These are phyloP conservation scores for Celastrina argiolus DNA, from an alignment of 2,888 invertebrate species.

Conservation along the genomic window DNA sequence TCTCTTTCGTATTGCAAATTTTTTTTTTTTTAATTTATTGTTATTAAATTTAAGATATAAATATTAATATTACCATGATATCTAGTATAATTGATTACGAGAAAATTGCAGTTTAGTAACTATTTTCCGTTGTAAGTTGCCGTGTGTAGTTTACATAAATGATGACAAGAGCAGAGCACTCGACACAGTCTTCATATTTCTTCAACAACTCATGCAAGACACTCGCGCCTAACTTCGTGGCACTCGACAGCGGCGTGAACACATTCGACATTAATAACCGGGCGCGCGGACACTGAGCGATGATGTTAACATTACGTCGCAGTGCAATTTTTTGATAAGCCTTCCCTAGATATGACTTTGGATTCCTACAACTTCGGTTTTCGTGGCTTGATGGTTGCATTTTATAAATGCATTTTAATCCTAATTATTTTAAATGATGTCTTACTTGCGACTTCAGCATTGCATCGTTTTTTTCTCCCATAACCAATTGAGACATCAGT, in stretches of 20 bases:
- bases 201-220: slow-evolving; percentile 44
- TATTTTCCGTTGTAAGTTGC: neutral
- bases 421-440: neutral
- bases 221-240: slow-evolving; percentile 40
- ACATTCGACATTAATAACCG: slow-evolving; percentile 34
- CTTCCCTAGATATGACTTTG: neutral
- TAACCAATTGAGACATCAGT: no score
- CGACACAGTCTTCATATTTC: slow-evolving; percentile 39
- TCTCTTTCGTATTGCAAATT: no score
- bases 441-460: no score
- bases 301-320: slow-evolving; percentile 25
- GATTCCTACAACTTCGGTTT: neutral
- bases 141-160: slow-evolving; percentile 38
- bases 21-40: no score
- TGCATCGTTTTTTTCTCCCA: no score
- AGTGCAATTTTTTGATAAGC: slow-evolving; percentile 30
- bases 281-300: slow-evolving; percentile 30
- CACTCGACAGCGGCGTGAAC: slow-evolving; percentile 36
- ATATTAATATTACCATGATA: no score
- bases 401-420: neutral
- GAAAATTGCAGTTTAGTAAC: neutral
- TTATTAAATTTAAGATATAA: no score
- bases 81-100: no score
- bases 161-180: slow-evolving; percentile 35
- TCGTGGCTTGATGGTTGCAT: neutral